These are phyloP conservation scores for Venustaconcha ellipsiformis DNA, from an alignment of 1,140 invertebrate species.

Conservation along the genomic window DNA sequence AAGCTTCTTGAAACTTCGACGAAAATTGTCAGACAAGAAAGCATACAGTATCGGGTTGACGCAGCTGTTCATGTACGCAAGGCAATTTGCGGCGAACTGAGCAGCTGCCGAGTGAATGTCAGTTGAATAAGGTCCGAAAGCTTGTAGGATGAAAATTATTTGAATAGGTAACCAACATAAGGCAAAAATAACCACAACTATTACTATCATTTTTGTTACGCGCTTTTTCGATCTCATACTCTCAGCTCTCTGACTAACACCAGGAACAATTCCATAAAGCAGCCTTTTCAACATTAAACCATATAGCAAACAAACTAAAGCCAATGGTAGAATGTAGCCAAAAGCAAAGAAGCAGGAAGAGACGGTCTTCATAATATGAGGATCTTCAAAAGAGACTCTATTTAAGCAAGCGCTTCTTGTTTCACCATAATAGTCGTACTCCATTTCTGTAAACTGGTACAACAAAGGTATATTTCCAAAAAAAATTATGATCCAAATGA, in stretches of 20 bases:
- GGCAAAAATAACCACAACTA: constrained; percentile 94
- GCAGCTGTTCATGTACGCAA: constrained; percentile 95
- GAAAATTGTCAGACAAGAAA: constrained; percentile 88
- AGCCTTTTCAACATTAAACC: constrained; percentile 86
- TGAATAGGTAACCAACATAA: constrained; percentile 97
- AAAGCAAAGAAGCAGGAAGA: constrained; percentile 70
- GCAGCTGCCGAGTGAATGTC: constrained; percentile 74
- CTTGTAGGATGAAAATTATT: constrained; percentile 70
- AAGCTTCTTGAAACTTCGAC: constrained; percentile 84
- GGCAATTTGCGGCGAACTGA: constrained; percentile 88
- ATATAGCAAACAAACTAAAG: constrained; percentile 90
- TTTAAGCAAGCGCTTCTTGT: constrained; percentile 56
- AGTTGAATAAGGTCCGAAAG: constrained; percentile 70
- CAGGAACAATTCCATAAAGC: constrained; percentile 75
- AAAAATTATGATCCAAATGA: constrained; percentile 84
- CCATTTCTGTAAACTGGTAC: constrained; percentile 80
- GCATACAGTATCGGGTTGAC: constrained; percentile 97
- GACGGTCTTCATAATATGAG: constrained; percentile 45
- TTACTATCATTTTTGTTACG: constrained; percentile 93
- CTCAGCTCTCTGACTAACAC: constrained; percentile 78
- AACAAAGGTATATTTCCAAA: constrained; percentile 80
- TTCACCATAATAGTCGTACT: constrained; percentile 73
- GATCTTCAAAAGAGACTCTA: constrained; percentile 3
- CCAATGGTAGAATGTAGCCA: constrained; percentile 69
- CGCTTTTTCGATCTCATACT: constrained; percentile 86